phyloP scores from a whole-genome alignment of 2,113 vertebrate species.

The Cariama cristata region DNA sequence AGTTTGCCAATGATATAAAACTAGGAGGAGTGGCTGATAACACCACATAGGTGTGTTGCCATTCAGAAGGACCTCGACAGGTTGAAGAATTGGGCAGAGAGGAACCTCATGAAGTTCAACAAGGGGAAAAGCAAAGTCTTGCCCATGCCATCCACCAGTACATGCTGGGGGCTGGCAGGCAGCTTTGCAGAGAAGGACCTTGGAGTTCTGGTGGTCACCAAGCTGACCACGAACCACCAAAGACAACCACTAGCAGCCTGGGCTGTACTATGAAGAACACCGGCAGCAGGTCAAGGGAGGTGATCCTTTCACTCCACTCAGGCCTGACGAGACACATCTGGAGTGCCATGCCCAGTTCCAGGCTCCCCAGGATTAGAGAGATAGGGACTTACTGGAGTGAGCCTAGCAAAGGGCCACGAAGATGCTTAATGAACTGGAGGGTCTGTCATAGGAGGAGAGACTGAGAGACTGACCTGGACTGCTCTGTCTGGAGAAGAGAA shows the following conservation, averaged over 20 bases:
- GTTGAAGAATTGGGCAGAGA: not conserved
- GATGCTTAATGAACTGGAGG: not conserved
- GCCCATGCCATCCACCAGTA: not conserved
- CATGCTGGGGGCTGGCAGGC: not conserved
- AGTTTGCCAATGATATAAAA: not conserved
- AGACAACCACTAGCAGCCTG: not conserved
- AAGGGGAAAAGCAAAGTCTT: not conserved
- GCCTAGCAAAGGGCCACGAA: not conserved
- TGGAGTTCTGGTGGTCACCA: not conserved
- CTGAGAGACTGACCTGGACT: fast-evolving
- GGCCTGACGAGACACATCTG: not conserved
- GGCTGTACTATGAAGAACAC: not conserved
- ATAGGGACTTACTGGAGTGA: not conserved
- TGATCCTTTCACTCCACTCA: not conserved
- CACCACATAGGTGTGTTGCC: not conserved
- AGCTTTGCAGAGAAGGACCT: not conserved
- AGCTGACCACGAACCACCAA: not conserved
- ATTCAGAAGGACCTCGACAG: not conserved
- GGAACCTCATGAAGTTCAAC: not conserved
- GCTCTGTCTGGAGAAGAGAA: not conserved
- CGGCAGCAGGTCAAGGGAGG: not conserved
- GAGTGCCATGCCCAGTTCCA: not conserved
- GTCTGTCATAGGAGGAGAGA: not conserved
- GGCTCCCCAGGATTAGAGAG: not conserved
- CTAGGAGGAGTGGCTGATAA: not conserved